Percentiles rank a stretch among this genome's conserved stretches.
Conservation (phyloP, 2,113 vertebrate genomes). For the Campylorhamphus procurvoides region DNA sequence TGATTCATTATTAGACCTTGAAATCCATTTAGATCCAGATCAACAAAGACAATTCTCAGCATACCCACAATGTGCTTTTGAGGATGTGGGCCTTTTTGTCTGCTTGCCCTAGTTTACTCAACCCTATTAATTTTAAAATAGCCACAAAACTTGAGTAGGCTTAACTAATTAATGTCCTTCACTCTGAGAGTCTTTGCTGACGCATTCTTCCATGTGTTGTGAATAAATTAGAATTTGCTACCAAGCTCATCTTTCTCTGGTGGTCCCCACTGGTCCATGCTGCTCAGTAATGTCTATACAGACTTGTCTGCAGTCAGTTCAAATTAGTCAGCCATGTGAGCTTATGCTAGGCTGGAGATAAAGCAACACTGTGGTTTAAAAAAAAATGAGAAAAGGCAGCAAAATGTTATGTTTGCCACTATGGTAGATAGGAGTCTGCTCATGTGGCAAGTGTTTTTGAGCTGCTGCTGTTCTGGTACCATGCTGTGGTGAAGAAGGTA, state of each 20-base stretch:
- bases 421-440: background rate
- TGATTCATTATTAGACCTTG: constrained; percentile 41
- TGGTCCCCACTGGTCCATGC: background rate
- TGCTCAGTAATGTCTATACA: background rate
- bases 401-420: background rate
- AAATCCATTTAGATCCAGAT: constrained; percentile 47
- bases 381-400: background rate
- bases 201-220: background rate
- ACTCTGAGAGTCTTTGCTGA: constrained; percentile 27
- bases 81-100: constrained; percentile 34
- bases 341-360: background rate
- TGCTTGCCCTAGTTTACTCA: constrained; percentile 35
- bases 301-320: background rate
- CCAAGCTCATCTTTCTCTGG: background rate
- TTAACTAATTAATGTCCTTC: constrained; percentile 14
- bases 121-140: constrained; percentile 43
- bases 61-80: background rate
- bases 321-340: background rate
- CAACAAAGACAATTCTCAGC: constrained; percentile 11
- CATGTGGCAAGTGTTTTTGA: background rate
- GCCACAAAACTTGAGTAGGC: constrained; percentile 45
- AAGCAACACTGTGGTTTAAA: background rate
- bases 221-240: constrained; percentile 5
- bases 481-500: background rate
- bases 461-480: background rate